Evolutionary conservation across 30 jellyfish, hydroid and myxozoan genomes (phyloP).

Genomic region (Chrysaora quinquecirrha): DNA sequence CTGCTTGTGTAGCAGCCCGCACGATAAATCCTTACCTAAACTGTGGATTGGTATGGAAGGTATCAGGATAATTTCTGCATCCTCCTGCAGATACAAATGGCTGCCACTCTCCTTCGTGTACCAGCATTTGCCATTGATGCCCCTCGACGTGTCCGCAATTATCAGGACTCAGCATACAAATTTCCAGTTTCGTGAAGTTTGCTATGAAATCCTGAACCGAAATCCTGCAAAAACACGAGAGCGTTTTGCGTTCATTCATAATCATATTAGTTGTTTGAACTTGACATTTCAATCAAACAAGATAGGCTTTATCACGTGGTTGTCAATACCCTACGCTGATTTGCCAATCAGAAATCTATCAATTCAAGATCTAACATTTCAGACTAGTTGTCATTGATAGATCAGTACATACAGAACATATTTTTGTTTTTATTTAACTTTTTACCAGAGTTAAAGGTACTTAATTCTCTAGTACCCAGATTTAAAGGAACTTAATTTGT

Average conservation of each 20-base stretch:
- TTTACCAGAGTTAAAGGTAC: too few relatives aligned
- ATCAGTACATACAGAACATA: background rate
- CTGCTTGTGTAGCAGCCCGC: too few relatives aligned
- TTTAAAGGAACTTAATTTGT: too few relatives aligned
- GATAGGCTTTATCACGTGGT: too few relatives aligned
- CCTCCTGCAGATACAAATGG: conserved; percentile 79
- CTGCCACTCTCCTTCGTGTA: conserved; percentile 77
- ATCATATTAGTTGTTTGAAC: too few relatives aligned
- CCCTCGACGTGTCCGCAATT: conserved; percentile 63
- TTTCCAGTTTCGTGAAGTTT: conserved; percentile 69
- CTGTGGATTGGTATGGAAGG: conserved; percentile 74
- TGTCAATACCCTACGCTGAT: too few relatives aligned
- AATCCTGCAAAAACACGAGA: conserved; percentile 37
- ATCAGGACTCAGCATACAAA: conserved; percentile 80
- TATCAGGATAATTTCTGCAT: conserved; percentile 80
- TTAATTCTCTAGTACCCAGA: background rate
- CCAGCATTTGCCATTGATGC: conserved; percentile 68
- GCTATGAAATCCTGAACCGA: conserved; percentile 52
- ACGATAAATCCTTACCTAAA: conserved; percentile 64
- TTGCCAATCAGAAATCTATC: too few relatives aligned
- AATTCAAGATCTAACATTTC: too few relatives aligned
- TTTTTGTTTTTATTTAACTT: background rate
- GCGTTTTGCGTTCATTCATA: background rate
- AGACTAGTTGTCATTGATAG: too few relatives aligned
- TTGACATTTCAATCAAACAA: too few relatives aligned